Base-by-base conservation (phyloP, 1,140 invertebrate species). In the Anadara kagoshimensis region DNA sequence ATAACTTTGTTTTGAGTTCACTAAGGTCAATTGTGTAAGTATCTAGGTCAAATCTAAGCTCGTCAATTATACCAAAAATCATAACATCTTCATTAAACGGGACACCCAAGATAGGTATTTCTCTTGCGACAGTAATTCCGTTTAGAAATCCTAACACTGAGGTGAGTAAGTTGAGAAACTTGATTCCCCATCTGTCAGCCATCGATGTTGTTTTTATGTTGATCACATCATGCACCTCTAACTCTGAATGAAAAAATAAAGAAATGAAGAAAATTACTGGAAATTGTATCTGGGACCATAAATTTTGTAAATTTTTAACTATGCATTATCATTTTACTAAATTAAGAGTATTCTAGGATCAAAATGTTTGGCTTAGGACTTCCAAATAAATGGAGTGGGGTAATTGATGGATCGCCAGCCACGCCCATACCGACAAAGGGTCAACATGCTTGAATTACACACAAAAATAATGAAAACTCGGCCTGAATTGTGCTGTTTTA, bases 31-130 rank as follows among this genome's bases (percentile, higher is more conserved):
- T 57, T 7, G 70, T 72, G 62, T 81, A 84, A 7, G 61, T 68
- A 14, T 81, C 75, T n/a, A 78, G 79, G 67, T 88, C 81, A 78
- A 85, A 88, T 20, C 76, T 75, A 0, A 88, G 76, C 62, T 88
- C 85, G 66, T 88, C 86, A 49, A 87, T 83, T 11, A 88, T 68
- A 7, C 86, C 86, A 61, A 85, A 81, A n/a, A 85, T 59, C 44
- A 87, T 78, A 20, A 85, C 68, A 43, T 83, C 81, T 8, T 66
- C 47, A 16, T 77, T 73, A 74, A 86, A 87, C 36, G 84, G 86
- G 29, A 73, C 62, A 11, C 86, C 86, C 82, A 88, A 88, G 54
- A 88, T 78, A 4, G 85, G 86, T 16, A 87, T 70, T 68, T 87
- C 86, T 58, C 86, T 74, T 4, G 76, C 82, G 12, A 87, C 12